Conservation (phyloP, 2,113 vertebrate species). For the Corythornis vintsioides region DNA sequence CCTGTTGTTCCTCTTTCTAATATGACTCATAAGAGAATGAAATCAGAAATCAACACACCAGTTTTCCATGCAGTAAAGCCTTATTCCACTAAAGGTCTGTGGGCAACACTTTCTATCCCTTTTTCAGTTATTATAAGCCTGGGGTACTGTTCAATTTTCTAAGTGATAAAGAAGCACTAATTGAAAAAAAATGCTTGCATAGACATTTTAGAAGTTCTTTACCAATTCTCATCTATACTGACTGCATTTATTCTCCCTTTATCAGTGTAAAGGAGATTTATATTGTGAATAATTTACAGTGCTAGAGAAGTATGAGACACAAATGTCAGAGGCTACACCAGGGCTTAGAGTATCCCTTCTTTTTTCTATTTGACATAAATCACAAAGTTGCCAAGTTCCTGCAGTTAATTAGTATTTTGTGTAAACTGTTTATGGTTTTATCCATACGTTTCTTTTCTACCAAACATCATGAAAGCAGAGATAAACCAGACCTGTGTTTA, state of each 20-base stretch:
- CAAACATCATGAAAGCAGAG: neutral
- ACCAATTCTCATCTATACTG: neutral
- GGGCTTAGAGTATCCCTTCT: neutral
- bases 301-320: neutral
- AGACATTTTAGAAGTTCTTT: neutral
- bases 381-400: neutral
- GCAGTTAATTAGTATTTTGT: slow-evolving; percentile 23
- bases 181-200: neutral
- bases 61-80: neutral
- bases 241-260: neutral
- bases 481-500: neutral
- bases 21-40: neutral
- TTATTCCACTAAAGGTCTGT: neutral
- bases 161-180: neutral
- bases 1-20: neutral
- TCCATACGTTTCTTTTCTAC: slow-evolving; percentile 7
- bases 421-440: neutral
- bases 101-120: neutral
- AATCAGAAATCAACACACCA: neutral
- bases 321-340: neutral
- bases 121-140: neutral
- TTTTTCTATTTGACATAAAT: neutral
- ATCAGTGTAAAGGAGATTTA: neutral
- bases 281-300: neutral
- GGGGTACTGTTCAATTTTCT: neutral